phyloP scores from a whole-genome alignment of 2,113 vertebrate genomes.

The Zonotrichia leucophrys region DNA sequence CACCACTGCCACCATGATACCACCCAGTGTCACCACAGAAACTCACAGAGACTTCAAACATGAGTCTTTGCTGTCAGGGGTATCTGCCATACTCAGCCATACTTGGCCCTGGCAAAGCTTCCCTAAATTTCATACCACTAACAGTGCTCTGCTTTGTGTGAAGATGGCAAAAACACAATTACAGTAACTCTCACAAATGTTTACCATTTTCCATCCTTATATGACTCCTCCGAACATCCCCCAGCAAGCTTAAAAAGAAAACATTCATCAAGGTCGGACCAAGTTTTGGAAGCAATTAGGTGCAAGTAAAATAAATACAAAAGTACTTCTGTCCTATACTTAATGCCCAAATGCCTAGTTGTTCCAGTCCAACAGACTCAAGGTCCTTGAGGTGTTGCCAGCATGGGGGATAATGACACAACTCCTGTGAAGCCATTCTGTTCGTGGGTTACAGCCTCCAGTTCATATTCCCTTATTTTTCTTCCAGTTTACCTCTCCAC shows the following conservation, averaged over 20 bases:
- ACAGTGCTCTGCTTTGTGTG: background rate
- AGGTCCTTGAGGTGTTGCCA: slow-evolving; percentile 32
- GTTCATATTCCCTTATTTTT: background rate
- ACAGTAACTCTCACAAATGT: background rate
- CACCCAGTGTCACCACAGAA: background rate
- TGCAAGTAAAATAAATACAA: slow-evolving; percentile 51
- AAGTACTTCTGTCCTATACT: slow-evolving; percentile 23
- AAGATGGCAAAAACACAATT: slow-evolving; percentile 20
- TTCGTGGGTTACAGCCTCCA: background rate
- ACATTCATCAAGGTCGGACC: slow-evolving; percentile 36
- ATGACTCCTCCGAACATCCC: slow-evolving; percentile 36
- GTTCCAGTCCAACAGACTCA: slow-evolving; percentile 22
- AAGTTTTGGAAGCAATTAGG: slow-evolving; percentile 46
- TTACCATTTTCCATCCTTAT: slow-evolving; percentile 5
- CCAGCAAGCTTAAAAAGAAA: slow-evolving; percentile 39
- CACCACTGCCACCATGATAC: background rate
- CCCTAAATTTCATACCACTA: background rate
- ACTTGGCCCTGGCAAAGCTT: background rate
- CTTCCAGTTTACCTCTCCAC: background rate
- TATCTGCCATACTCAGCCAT: background rate
- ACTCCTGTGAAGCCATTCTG: background rate
- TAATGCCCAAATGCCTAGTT: slow-evolving; percentile 11
- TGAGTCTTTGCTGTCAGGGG: background rate
- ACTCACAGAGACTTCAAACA: background rate
- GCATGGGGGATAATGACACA: background rate